Evolutionary conservation across 1,140 invertebrate species (phyloP), one percentile per base, ranked within the genome.

Genomic region (Platorchestia sp.): DNA sequence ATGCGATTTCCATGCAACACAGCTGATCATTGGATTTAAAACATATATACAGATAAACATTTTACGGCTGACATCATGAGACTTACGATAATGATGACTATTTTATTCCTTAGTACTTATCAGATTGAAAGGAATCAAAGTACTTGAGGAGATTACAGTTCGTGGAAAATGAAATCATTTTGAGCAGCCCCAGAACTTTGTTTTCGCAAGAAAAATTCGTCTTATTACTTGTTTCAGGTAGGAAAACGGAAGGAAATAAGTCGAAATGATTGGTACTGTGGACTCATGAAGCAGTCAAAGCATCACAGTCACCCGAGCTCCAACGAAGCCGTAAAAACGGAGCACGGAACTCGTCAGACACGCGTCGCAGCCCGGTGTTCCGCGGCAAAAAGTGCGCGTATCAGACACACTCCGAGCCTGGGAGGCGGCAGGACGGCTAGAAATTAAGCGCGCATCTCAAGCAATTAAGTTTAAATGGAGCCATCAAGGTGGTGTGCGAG

Each of bases 381-480:
- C 3, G n/a, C 87, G 10, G 36, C 59, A 75, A 75, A 75, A 75
- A 75, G 14, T 75, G 59, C 27, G 59, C 59, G 10, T 27, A 36
- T 75, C 10, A 19, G 59, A 75, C 59, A 75, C 59, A 75, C 59
- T 27, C 14, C 36, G 59, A 75, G 59, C 10, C n/a, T 75, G 59
- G 59, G 59, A 75, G 59, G 59, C 59, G 59, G 59, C 59, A 1
- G 59, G 59, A 75, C 59, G 27, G 59, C 59, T 14, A 47, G 44
- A 93, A 93, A 45, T 45, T 47, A 93, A 44, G 43, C 36, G 91
- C 45, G 19, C 91, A 45, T 93, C 45, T 45, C 91, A 45, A 16
- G 91, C 91, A 93, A 93, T 93, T 93, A 47, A 93, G 47, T 44
- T 93, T 93, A 93, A 93, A 93, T 93, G 91, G 45, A 45, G 91